Conservation (phyloP, 2,888 invertebrate genomes). For the Mimachlamys varia region DNA sequence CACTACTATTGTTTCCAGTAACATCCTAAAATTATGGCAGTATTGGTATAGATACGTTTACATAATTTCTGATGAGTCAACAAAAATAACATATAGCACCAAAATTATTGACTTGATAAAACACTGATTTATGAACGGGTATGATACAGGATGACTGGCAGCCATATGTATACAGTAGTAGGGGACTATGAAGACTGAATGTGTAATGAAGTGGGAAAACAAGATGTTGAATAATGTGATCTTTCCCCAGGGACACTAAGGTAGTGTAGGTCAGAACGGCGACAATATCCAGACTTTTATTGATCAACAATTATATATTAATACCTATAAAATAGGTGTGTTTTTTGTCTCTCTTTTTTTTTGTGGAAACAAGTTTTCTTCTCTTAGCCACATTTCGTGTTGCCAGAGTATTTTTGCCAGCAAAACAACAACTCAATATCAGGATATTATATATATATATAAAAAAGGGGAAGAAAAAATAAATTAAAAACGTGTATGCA, state of each 20-base stretch:
- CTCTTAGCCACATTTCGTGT: neutral
- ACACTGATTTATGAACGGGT: neutral
- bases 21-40: constrained; percentile 4
- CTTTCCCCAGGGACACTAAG: constrained; percentile 6
- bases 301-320: constrained; percentile 36
- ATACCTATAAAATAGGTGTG: constrained; percentile 38
- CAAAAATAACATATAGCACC: neutral
- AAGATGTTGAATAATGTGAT: neutral
- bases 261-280: neutral
- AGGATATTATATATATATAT: constrained; percentile 23
- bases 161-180: neutral
- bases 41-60: neutral
- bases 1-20: neutral
- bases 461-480: neutral
- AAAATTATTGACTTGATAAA: constrained; percentile 22
- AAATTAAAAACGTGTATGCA: constrained; percentile 32
- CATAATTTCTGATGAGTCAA: neutral
- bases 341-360: no score
- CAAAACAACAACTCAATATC: constrained; percentile 36
- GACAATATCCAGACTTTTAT: constrained; percentile 16
- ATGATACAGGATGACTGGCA: neutral
- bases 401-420: constrained; percentile 36
- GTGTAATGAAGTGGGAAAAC: neutral
- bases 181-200: neutral
- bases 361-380: neutral